These are phyloP conservation scores for Sipunculus nudus DNA, from an alignment of 2,888 invertebrate genomes.

Conservation along the genomic window DNA sequence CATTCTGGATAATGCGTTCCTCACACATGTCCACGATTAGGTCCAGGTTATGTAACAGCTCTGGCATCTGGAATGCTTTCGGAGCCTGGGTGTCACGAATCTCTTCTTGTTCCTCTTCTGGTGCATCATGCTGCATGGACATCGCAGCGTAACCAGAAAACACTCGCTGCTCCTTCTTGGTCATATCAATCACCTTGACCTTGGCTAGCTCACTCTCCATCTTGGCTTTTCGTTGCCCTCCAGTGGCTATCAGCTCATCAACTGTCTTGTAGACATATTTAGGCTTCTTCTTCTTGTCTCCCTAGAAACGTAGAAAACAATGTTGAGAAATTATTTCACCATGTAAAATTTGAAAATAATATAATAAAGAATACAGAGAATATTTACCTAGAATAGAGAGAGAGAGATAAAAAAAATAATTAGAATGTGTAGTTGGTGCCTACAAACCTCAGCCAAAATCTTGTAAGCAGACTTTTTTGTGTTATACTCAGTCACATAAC, in stretches of 20 bases:
- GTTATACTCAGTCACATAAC: no score
- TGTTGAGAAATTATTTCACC: no score
- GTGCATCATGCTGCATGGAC: conserved; percentile 74
- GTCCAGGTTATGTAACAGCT: conserved; percentile 90
- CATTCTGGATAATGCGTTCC: conserved; percentile 84
- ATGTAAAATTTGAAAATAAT: no score
- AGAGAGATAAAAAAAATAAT: no score
- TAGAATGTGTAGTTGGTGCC: no score
- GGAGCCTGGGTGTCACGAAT: conserved; percentile 23
- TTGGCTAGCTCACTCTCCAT: conserved; percentile 68
- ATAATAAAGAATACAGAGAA: no score
- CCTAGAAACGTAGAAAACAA: conserved; percentile 25
- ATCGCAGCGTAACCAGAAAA: conserved; percentile 84
- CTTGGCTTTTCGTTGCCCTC: conserved; percentile 53
- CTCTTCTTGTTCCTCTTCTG: conserved; percentile 70
- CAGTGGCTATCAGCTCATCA: conserved; percentile 67
- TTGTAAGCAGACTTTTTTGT: no score
- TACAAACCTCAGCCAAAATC: no score
- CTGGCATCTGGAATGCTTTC: conserved; percentile 77
- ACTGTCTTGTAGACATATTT: conserved; percentile 68
- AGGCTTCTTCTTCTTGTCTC: conserved; percentile 51
- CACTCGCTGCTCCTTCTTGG: conserved; percentile 92
- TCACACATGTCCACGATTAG: conserved; percentile 92
- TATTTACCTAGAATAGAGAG: no score
- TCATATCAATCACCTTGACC: conserved; percentile 99